Conservation (phyloP, 2,888 invertebrate genomes). For the Nephrocerus scutellatus region DNA sequence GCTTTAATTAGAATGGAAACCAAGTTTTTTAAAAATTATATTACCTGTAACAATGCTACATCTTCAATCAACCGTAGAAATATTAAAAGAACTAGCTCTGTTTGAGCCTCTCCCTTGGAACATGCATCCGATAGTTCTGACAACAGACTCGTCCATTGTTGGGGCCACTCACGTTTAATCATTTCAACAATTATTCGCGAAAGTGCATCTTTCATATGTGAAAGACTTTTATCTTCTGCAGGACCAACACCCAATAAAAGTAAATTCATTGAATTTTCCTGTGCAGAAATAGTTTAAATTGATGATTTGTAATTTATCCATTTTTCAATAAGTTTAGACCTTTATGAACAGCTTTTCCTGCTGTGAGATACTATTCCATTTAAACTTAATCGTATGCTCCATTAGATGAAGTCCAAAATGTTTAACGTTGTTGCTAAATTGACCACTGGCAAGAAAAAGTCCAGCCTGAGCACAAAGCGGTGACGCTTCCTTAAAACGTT, state of each 20-base stretch:
- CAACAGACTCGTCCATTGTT: slow-evolving; percentile 86
- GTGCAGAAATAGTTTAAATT: neutral
- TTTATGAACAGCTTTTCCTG: slow-evolving; percentile 85
- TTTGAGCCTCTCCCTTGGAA: slow-evolving; percentile 75
- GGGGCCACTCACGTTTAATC: slow-evolving; percentile 96
- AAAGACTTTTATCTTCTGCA: slow-evolving; percentile 57
- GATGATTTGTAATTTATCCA: neutral
- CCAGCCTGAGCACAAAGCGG: slow-evolving; percentile 85
- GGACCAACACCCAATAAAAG: slow-evolving; percentile 68
- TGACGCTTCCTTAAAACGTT: slow-evolving; percentile 60
- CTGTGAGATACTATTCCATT: slow-evolving; percentile 84
- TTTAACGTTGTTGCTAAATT: slow-evolving; percentile 69
- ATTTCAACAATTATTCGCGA: slow-evolving; percentile 93
- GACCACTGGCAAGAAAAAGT: slow-evolving; percentile 67
- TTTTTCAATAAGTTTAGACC: too few species aligned
- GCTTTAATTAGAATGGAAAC: too few species aligned
- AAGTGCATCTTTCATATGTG: slow-evolving; percentile 76
- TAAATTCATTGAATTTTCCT: slow-evolving; percentile 81
- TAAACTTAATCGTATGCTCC: slow-evolving; percentile 87
- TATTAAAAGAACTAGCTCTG: slow-evolving; percentile 82
- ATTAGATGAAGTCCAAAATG: slow-evolving; percentile 90
- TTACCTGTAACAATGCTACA: slow-evolving; percentile 82
- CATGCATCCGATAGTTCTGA: slow-evolving; percentile 77
- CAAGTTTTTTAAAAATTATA: too few species aligned
- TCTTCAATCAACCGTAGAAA: slow-evolving; percentile 88